Base-by-base conservation (phyloP, 2,888 invertebrate genomes). In the Noctua janthe region DNA sequence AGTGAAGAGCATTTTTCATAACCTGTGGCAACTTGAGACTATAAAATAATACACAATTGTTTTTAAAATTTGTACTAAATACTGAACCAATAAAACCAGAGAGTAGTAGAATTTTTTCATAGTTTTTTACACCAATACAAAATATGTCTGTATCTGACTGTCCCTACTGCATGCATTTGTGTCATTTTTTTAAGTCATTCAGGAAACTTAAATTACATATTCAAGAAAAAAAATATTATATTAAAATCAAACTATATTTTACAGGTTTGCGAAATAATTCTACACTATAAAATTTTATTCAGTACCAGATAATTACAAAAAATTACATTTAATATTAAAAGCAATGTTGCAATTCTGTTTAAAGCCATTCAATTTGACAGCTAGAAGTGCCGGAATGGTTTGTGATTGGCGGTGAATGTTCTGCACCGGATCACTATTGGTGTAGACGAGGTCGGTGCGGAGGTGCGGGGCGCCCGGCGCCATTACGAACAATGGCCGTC, bases 331-430 rank as follows among this genome's bases (percentile, higher is more conserved):
- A 86, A 83, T 86, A 84, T 91, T 91, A 88, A 91, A 92, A 88
- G 83, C 89, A 92, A 92, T 96, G 94, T 90, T 93, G 91, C 95
- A 91, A 88, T 96, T 91, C 91, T 91, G 96, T 91, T 92, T 95
- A 95, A 95, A 92, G 83, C 95, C 94, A 92, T 97, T 96, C 97
- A 95, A 87, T 96, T 96, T 97, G 97, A 97, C 96, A 96, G 96
- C 96, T 96, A 95, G 95, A 97, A 96, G 96, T 96, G 95, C 96
- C 94, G 94, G 96, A 97, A 97, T 97, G 97, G 96, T 96, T 97
- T 97, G 97, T 96, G 97, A 97, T 97, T 97, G 97, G 97, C 94
- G 97, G 96, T 96, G 97, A 97, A 97, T 96, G 97, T 96, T 96
- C 96, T 96, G 95, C 96, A 97, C 96, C 95, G 97, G 95, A 95